phyloP scores from a whole-genome alignment of 2,113 vertebrate species.

The Saimiri boliviensis region DNA sequence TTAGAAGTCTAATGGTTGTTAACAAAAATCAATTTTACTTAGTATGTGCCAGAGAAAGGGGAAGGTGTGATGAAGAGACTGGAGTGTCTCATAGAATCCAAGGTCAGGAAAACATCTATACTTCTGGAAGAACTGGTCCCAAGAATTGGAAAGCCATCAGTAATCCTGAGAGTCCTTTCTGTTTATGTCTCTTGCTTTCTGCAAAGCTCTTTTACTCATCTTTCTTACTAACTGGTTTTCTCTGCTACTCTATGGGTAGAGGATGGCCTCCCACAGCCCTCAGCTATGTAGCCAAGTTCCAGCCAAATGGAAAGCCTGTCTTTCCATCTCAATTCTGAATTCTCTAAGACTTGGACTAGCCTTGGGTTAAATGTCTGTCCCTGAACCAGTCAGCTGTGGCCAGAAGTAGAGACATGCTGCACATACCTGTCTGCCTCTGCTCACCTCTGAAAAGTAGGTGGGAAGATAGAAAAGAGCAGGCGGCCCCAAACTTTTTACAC shows the following conservation, averaged over 20 bases:
- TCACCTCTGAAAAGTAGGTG: neutral
- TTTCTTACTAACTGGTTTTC: neutral
- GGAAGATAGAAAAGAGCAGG: neutral
- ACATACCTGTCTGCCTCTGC: neutral
- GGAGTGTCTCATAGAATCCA: neutral
- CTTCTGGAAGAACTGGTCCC: neutral
- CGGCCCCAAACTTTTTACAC: too few species aligned
- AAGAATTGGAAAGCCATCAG: neutral
- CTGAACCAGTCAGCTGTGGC: neutral
- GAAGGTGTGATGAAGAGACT: neutral
- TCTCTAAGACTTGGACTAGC: neutral
- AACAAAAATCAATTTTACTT: conserved; percentile 47
- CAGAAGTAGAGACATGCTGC: neutral
- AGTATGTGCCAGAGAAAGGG: neutral
- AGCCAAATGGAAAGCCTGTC: neutral
- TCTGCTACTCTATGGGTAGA: neutral
- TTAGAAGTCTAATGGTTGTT: conserved; percentile 34
- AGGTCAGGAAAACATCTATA: neutral
- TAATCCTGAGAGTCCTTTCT: neutral
- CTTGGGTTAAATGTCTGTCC: neutral
- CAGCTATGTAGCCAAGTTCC: neutral
- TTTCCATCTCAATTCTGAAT: neutral
- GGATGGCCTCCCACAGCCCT: neutral
- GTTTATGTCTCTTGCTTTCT: neutral
- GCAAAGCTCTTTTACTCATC: neutral